Base-by-base conservation (phyloP, 2,113 vertebrate species). In the Patagioenas fasciata region DNA sequence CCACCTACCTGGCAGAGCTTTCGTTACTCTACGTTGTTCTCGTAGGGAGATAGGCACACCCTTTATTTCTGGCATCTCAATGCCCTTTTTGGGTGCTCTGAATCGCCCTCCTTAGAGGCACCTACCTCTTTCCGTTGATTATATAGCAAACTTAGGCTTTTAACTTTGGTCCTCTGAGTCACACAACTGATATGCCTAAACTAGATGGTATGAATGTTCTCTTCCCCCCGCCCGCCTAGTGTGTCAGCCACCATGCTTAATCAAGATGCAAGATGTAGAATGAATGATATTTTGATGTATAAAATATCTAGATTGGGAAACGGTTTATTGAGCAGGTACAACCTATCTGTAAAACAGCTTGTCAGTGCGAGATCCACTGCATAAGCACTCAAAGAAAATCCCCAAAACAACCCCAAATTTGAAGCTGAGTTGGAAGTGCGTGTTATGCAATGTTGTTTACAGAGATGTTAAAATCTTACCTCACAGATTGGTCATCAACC, bases 121-220 rank as follows among this genome's bases (percentile, higher is more conserved):
- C 95, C 96, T 97, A 96, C 96, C 96, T 97, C 96, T 97, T 96
- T 79, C 94, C 94, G 64, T 91, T 89, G 86, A 92, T 83, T 57
- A 80, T 80, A 93, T 84, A 85, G 93, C 89, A 91, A 89, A 89
- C 86, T 70, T 93, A 88, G 83, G 64, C 91, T 94, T 91, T 91
- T 90, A 62, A 73, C 75, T 91, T 90, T 28, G 75, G 54, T 95
- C 70, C 88, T 93, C 50, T 1, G 1, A 91, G 79, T 93, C 94
- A 88, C 60, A 26, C 60, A 71, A 86, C 48, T 92, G 87, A 50
- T n/a, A 89, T 92, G 93, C 96, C 95, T 95, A 91, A 93, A 79
- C 86, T 89, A 95, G 94, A 91, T 93, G 86, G 96, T 95, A 92
- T 95, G 95, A 97, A 95, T 95, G 96, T 97, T 92, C 91, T 90